Evolutionary conservation across 2,113 vertebrate species (phyloP).

Genomic region (Eulacestoma nigropectus): DNA sequence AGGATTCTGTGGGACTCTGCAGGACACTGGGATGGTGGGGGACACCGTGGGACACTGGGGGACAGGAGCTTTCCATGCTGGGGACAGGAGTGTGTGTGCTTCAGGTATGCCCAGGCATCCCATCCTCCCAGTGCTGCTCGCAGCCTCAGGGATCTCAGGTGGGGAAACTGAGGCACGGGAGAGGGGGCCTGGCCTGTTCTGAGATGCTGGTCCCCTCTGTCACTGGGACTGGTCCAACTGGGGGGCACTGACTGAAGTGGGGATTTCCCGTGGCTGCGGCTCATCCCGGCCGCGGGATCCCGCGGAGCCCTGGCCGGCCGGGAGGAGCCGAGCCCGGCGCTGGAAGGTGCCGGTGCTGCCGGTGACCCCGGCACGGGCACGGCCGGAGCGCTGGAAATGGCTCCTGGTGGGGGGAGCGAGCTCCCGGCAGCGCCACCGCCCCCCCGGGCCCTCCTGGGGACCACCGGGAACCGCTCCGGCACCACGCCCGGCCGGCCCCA

Average conservation of each 20-base stretch:
- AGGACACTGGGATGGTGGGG: neutral
- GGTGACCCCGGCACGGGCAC: neutral
- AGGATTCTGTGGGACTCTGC: neutral
- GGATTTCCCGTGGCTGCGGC: neutral
- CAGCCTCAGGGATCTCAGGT: neutral
- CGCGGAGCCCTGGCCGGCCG: neutral
- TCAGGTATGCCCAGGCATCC: neutral
- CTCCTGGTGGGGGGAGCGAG: neutral
- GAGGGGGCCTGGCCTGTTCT: neutral
- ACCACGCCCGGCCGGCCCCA: neutral
- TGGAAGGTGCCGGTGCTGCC: neutral
- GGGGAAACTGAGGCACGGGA: neutral
- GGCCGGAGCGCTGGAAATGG: neutral
- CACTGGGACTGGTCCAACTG: neutral
- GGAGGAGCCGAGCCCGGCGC: neutral
- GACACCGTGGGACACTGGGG: neutral
- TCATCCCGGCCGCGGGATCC: neutral
- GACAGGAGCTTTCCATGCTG: neutral
- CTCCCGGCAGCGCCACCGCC: fast-evolving
- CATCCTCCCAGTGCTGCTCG: neutral
- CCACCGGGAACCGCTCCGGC: fast-evolving
- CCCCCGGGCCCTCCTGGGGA: neutral
- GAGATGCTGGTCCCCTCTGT: neutral
- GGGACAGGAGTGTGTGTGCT: neutral
- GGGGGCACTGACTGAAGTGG: fast-evolving